Conservation (phyloP, 2,888 invertebrate genomes). For the Synanthedon andrenaeformis region DNA sequence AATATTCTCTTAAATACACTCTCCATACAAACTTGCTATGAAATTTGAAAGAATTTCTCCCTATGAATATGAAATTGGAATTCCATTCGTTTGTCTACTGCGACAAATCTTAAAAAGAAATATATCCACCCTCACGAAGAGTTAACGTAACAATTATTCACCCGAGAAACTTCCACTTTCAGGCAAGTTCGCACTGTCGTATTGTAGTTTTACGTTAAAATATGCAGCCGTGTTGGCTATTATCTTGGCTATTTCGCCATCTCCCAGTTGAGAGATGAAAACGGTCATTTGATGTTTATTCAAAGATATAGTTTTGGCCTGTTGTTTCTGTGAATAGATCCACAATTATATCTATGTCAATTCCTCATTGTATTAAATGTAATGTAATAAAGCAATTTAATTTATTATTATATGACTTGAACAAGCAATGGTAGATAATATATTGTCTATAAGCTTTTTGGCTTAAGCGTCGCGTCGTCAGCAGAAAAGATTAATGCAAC, state of each 20-base stretch:
- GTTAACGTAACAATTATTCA: conserved; percentile 45
- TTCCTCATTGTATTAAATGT: background rate
- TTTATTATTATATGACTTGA: too few relatives aligned
- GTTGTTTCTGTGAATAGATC: conserved; percentile 18
- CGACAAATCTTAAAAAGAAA: background rate
- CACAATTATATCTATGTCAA: background rate
- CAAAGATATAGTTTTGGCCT: conserved; percentile 40
- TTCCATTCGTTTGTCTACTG: background rate
- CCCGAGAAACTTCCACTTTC: conserved; percentile 51
- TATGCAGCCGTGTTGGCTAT: conserved; percentile 58
- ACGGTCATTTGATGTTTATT: conserved; percentile 52
- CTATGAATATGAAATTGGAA: background rate
- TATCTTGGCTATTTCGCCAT: conserved; percentile 52
- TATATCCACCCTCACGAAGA: background rate
- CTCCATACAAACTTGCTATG: too few relatives aligned
- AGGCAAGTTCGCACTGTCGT: conserved; percentile 50
- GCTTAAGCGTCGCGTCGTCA: conserved; percentile 1
- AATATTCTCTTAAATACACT: background rate
- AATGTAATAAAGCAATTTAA: too few relatives aligned
- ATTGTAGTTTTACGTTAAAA: conserved; percentile 57
- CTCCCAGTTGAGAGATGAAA: conserved; percentile 21
- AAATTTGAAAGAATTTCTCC: background rate
- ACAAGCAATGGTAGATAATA: too few relatives aligned
- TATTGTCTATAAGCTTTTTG: background rate
- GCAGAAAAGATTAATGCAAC: conserved; percentile 55